These are phyloP conservation scores for Apolygus lucorum DNA, from an alignment of 1,140 invertebrate genomes.

Conservation along the genomic window DNA sequence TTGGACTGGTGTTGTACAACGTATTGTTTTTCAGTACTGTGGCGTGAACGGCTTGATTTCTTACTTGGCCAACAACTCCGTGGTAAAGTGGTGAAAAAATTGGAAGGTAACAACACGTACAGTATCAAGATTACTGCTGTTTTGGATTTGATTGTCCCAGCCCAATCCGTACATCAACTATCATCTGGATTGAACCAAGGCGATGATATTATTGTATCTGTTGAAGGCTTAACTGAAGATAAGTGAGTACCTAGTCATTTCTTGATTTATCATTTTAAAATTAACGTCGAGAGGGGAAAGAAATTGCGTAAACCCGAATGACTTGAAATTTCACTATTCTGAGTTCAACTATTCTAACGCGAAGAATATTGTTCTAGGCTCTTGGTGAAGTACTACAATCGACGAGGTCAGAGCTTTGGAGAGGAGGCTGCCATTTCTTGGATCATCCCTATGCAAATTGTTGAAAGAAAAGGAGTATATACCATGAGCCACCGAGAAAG, in stretches of 20 bases:
- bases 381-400: constrained; percentile 47
- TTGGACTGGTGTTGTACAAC: too few relatives aligned
- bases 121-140: not conserved
- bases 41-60: constrained; percentile 21
- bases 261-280: too few relatives aligned
- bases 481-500: constrained; percentile 43
- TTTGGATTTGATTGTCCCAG: not conserved
- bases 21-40: constrained; percentile 21
- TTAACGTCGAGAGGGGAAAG: too few relatives aligned
- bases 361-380: constrained; percentile 45
- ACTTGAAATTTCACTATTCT: too few relatives aligned
- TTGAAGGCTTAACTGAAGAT: constrained; percentile 47
- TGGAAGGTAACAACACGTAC: not conserved
- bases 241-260: constrained; percentile 40
- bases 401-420: constrained; percentile 48
- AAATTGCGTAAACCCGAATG: too few relatives aligned
- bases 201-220: constrained; percentile 43
- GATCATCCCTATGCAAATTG: constrained; percentile 47
- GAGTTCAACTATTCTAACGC: too few relatives aligned
- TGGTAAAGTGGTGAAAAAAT: constrained; percentile 5
- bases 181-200: not conserved
- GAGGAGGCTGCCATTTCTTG: constrained; percentile 43
- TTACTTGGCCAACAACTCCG: constrained; percentile 18
- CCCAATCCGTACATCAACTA: not conserved
- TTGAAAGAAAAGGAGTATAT: constrained; percentile 44